Evolutionary conservation across 92 coral and sea anemone species (phyloP), one percentile per base, ranked within the genome.

Genomic region (Heliopora coerulea): DNA sequence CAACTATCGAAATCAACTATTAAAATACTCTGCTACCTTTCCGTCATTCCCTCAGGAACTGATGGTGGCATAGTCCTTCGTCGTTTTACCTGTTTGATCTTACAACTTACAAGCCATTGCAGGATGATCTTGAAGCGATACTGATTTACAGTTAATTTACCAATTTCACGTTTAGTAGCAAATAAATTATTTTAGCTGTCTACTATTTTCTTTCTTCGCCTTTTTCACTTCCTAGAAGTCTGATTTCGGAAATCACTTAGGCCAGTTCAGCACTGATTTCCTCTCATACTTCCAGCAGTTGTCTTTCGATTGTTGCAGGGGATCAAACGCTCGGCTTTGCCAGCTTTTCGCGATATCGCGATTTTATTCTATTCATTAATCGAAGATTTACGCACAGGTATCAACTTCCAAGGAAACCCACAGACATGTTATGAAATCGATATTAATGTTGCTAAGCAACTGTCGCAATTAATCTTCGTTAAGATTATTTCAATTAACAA

Each of bases 401-500:
- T 70, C 77, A 70, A 70, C 30, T 70, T 54, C 77, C 77, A 70
- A 70, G 77, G 62, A 52, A 70, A 70, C 63, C 54, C 52, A 46
- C 15, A 0, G 13, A 44, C 13, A 52, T 70, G 77, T 70, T 70
- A 49, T 70, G 77, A 52, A 68, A 33, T 52, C 31, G 59, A 52
- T 63, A 39, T 54, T 3, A 4, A 6, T 39, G 77, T 70, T 49
- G 63, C 74, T 28, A 44, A 67, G 74, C 62, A 54, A 70, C 77
- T 54, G 49, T 33, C 3, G 3, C 52, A 46, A 46, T 46, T 8
- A 6, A 46, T 46, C 42, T 37, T n/a, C 42, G 11, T 37, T 37
- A n/a, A n/a, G n/a, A n/a, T n/a, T n/a, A n/a, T n/a, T n/a, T n/a
- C n/a, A n/a, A n/a, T n/a, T n/a, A n/a, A n/a, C n/a, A n/a, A n/a